Base-by-base conservation (phyloP, 2,888 invertebrate genomes). In the Hecatera dysodea region DNA sequence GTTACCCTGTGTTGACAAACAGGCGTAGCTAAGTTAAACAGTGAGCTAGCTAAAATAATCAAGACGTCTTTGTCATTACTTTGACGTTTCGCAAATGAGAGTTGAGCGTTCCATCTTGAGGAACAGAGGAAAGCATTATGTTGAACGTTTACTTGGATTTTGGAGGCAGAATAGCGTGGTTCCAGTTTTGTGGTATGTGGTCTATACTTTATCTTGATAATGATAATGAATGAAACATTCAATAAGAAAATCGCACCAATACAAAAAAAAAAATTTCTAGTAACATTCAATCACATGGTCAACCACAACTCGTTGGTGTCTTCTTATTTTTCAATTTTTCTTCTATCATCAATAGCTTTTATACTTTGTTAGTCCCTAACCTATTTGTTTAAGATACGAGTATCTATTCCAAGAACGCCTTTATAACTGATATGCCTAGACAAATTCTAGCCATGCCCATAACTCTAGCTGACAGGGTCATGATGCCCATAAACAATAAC, bases 1-100 rank as follows among this genome's bases (percentile, higher is more conserved):
- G 84, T 83, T 78, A 70, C 82, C 12, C 50, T 22, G 50, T 53
- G 57, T 83, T 77, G 83, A 72, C 81, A 72, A 81, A 78, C 67
- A 69, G 29, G 48, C 44, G 60, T 59, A 42, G 67, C 61, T 36
- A 63, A 71, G 71, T 75, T 62, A 80, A 73, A 72, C 80, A 71
- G 57, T 64, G 46, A 71, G 63, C 50, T 39, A 67, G 68, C 60
- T 69, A 59, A 68, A 82, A 79, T 78, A 71, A 74, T 78, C 66
- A 61, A 50, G 60, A 56, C 56, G 57, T 57, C 68, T 77, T 81
- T 77, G 62, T 78, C 78, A 67, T 59, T 50, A 74, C 60, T 71
- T 67, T 59, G 56, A 48, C 42, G 61, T 63, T 73, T 74, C 56
- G 52, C 55, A 55, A 73, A 73, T 67, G 61, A 29, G 29, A 65